A percentile compares a stretch with the other conserved stretches of the same genome.
phyloP scores from a whole-genome alignment of 2,888 invertebrate species.

The Choristoneura rosaceana region DNA sequence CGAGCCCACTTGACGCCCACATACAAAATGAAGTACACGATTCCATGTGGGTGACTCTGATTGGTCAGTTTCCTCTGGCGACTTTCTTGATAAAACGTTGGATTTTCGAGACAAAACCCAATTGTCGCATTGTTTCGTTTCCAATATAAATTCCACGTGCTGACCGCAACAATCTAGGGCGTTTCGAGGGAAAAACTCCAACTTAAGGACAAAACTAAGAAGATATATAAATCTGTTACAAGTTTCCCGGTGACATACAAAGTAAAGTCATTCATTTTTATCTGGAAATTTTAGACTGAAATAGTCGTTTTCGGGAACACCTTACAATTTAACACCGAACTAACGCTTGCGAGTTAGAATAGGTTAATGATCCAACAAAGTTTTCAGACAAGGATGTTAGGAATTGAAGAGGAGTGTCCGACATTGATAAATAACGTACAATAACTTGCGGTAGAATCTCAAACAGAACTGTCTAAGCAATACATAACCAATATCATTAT shows the following conservation, averaged over 20 bases:
- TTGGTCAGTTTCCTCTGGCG: slow-evolving; percentile 4
- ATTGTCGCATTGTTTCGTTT: slow-evolving; percentile 1
- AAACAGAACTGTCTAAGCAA: background rate
- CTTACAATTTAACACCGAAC: slow-evolving; percentile 12
- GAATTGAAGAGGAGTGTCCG: slow-evolving; percentile 14
- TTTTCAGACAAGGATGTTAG: slow-evolving; percentile 24
- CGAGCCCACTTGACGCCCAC: slow-evolving; percentile 6
- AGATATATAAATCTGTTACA: slow-evolving; percentile 1
- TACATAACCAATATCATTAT: background rate
- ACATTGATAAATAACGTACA: slow-evolving; percentile 29
- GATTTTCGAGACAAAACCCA: slow-evolving; percentile 14
- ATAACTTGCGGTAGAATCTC: background rate
- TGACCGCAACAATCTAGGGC: background rate
- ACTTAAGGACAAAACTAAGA: background rate
- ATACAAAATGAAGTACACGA: background rate
- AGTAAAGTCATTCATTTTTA: slow-evolving; percentile 4
- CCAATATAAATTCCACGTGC: slow-evolving; percentile 12
- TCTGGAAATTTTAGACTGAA: background rate
- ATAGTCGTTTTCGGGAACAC: slow-evolving; percentile 19
- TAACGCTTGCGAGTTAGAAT: slow-evolving; percentile 19
- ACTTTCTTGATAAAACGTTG: slow-evolving; percentile 11
- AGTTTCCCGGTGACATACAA: background rate
- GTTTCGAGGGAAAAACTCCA: background rate
- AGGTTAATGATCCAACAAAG: slow-evolving; percentile 33
- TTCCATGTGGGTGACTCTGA: slow-evolving; percentile 4